phyloP scores from a whole-genome alignment of 2,888 invertebrate species.

The Ochropleura plecta region DNA sequence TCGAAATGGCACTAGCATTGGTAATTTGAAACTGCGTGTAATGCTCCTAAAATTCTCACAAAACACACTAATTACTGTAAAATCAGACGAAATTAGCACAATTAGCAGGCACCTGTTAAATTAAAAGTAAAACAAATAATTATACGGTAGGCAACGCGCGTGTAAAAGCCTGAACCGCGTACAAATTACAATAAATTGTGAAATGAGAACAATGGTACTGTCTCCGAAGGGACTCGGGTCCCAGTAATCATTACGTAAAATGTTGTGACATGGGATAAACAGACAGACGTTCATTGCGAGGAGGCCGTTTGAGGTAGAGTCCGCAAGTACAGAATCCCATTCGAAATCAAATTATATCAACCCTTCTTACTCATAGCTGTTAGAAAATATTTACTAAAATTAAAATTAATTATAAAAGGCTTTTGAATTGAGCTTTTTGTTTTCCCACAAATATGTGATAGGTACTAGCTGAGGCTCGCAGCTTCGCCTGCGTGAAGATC shows the following conservation, averaged over 20 bases:
- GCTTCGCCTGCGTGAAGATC: too few relatives aligned
- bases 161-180: slow-evolving; percentile 61
- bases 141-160: slow-evolving; percentile 44
- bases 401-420: slow-evolving; percentile 28
- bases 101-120: slow-evolving; percentile 54
- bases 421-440: slow-evolving; percentile 36
- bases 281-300: slow-evolving; percentile 67
- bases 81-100: slow-evolving; percentile 56
- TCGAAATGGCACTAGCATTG: slow-evolving; percentile 37
- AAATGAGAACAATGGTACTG: slow-evolving; percentile 68
- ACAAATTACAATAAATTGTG: slow-evolving; percentile 66
- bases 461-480: too few relatives aligned
- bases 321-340: slow-evolving; percentile 56
- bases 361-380: slow-evolving; percentile 41
- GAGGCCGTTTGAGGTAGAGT: slow-evolving; percentile 55
- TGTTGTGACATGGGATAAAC: slow-evolving; percentile 72
- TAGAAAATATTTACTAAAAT: slow-evolving; percentile 55
- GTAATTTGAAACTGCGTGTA: slow-evolving; percentile 5
- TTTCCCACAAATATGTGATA: slow-evolving; percentile 12
- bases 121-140: slow-evolving; percentile 57
- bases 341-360: slow-evolving; percentile 62
- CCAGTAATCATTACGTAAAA: slow-evolving; percentile 73
- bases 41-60: slow-evolving; percentile 10
- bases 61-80: slow-evolving; percentile 34
- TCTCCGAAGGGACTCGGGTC: slow-evolving; percentile 70